A percentile compares a stretch with the other conserved stretches of the same genome.
These are phyloP conservation scores for Leptopilina syphax DNA, from an alignment of 2,888 invertebrate species.

Conservation along the genomic window DNA sequence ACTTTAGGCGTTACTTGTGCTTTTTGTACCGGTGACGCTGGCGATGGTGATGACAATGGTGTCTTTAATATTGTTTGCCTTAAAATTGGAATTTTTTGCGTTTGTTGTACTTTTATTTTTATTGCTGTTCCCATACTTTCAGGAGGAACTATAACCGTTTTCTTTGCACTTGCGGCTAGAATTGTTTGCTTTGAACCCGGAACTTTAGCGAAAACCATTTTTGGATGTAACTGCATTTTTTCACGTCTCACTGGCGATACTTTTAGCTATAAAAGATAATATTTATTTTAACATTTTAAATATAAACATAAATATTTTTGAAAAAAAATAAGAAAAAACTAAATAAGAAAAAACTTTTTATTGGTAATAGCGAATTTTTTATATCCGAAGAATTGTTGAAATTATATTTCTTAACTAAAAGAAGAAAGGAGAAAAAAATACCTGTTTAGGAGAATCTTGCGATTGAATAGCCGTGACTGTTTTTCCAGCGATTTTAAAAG, in stretches of 20 bases:
- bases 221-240: constrained; percentile 63
- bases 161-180: constrained; percentile 71
- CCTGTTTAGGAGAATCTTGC: constrained; percentile 45
- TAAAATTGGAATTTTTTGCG: constrained; percentile 77
- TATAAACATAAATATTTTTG: no score
- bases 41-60: constrained; percentile 59
- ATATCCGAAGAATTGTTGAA: no score
- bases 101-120: constrained; percentile 47
- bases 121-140: constrained; percentile 56
- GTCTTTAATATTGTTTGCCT: constrained; percentile 70
- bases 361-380: no score
- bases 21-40: constrained; percentile 55
- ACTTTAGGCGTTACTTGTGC: constrained; percentile 50
- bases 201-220: constrained; percentile 71
- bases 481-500: constrained; percentile 68
- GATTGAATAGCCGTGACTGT: constrained; percentile 67
- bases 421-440: not conserved
- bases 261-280: constrained; percentile 5
- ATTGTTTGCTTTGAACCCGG: constrained; percentile 71
- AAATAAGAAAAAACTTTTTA: no score
- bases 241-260: constrained; percentile 44
- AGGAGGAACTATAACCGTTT: constrained; percentile 56
- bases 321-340: no score
- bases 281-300: not conserved
- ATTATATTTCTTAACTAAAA: not conserved